Evolutionary conservation across 2,888 invertebrate species (phyloP), one percentile per base, ranked within the genome.

Genomic region (Synergus umbraculus): DNA sequence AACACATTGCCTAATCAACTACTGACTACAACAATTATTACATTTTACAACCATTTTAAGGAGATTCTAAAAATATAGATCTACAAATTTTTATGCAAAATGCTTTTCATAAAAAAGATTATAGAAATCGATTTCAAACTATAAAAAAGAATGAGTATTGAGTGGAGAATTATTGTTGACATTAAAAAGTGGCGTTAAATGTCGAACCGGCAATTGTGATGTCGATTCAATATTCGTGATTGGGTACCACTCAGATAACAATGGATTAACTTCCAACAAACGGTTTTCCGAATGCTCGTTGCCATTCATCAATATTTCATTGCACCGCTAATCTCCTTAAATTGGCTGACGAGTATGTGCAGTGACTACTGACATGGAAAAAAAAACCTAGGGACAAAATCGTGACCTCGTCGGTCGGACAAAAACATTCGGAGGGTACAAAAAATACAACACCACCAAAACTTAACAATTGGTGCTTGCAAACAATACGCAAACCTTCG

Each of bases 1-100:
- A 92, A 94, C 87, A 92, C 87, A 89, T 90, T 87, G 88, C 89
- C 90, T 90, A 88, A 85, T 90, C 86, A 89, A 88, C 88, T 88
- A 88, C 85, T 80, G 82, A 76, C 84, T 83, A 85, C 82, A 78
- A 65, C 79, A 12, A 54, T 73, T 54, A 77, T 69, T 64, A 77
- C n/a, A 65, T 22, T 46, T 60, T 58, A 64, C 82, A 81, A 78
- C 76, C 77, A 78, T 60, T 73, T 73, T 41, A 73, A 73, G 37
- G 73, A 73, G 73, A 73, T 73, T 63, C 1, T 4, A 4, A 13
- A 29, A 29, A 5, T 63, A 10, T 63, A 10, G 4, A 12, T 29
- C 22, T 63, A 3, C 18, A 63, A 37, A 37, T 5, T 4, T 37
- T 37, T 22, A 9, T 3, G 18, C 2, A 18, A 3, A 12, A 22